Base-by-base conservation (phyloP, 2,113 vertebrate species). In the Cichladusa arquata region DNA sequence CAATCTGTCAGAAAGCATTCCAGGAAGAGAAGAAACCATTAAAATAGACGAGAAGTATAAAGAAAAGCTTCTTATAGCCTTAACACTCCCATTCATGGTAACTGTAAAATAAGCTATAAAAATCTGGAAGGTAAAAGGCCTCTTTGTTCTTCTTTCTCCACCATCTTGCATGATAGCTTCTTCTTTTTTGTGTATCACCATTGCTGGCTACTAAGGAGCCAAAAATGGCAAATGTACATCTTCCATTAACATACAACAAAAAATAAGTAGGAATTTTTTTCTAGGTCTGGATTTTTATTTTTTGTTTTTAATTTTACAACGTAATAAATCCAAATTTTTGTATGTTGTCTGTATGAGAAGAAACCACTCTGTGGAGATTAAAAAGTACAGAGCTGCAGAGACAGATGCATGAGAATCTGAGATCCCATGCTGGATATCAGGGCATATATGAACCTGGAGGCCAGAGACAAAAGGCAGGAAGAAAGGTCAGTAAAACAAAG, bases 381-480 rank as follows among this genome's bases (percentile, higher is more conserved):
- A 42, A 67, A 88, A 24, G 5, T 24, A 42, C 9, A 51, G 31
- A 36, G 3, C 8, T 64, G 14, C 57, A 45, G 29, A 76, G 20
- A 58, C 2, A 69, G 12, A 34, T 60, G 20, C 4, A 42, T 67
- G 15, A 79, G 12, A 72, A 67, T 33, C 28, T 72, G 40, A 48
- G n/a, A 58, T 81, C 54, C 11, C 23, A 8, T 54, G 67, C 24
- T 47, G 5, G 10, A 67, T 3, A 8, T 40, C 11, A 28, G 19
- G 38, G 10, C 8, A 58, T 23, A 18, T 53, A 19, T 0, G 3
- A 86, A 34, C 16, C n/a, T 65, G 24, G 4, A 67, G 24, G 5
- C 16, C 0, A 0, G 34, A 66, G 31, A 57, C 0, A 0, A 66
- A 69, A 74, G 33, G 12, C n/a, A 40, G 24, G 45, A 72, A 50